Base-by-base conservation (phyloP, 2,888 invertebrate genomes). In the Quadriops clusia region DNA sequence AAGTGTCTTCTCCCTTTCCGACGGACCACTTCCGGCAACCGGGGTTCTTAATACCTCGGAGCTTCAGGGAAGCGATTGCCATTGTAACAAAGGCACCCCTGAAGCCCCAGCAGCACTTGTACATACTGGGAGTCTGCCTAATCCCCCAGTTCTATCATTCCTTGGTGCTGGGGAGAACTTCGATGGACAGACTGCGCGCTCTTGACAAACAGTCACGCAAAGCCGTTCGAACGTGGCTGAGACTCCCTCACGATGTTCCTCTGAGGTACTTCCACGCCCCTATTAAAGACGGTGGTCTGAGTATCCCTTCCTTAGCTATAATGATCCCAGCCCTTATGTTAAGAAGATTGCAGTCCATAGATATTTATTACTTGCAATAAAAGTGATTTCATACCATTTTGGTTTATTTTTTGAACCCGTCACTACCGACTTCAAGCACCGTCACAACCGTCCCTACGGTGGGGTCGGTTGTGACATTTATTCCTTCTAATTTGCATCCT, bases 201-300 rank as follows among this genome's bases (percentile, higher is more conserved):
- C 31, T 53, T 11, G 56, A 60, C 31, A 21, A 40, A 1, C 36
- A 42, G 24, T 39, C 54, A 17, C 45, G 55, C 23, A 33, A 21
- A 1, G 39, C 42, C 0, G 37, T 52, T 1, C 30, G 54, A 16
- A 34, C 26, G 9, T 54, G 53, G 53, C 24, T 53, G 3, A 23
- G 35, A 4, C 42, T 54, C 0, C 57, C 56, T 0, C 11, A 36
- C 1, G 54, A 56, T 30, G 30, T 40, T 1, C 50, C 53, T 2
- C 33, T 27, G 1, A 51, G 39, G 2, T 57, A 50, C 31, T 49
- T 51, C 29, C 51, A 58, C 23, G 45, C 54, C 0, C 13, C 40
- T 1, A 23, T 41, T 1, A 33, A 18, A 27, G 45, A 44, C 28
- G 54, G 43, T 30, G 57, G 45, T 3, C 44, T 46, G 6, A 54